A percentile compares a stretch with the other conserved stretches of the same genome.
phyloP scores from a whole-genome alignment of 2,113 vertebrate genomes.

The Triplophysa rosa region DNA sequence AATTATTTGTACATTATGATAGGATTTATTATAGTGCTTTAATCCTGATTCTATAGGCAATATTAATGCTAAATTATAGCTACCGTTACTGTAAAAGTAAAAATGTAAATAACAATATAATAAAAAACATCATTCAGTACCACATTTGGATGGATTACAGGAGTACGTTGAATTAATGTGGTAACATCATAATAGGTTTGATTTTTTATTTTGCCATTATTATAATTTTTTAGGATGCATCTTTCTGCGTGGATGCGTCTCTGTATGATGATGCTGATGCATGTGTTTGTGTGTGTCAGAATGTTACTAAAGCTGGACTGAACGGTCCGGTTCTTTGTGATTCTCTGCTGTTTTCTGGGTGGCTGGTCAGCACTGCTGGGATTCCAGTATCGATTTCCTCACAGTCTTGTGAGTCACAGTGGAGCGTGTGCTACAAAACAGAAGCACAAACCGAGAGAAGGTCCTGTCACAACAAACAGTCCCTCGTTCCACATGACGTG shows the following conservation, averaged over 20 bases:
- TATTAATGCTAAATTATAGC: no score
- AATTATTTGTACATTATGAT: no score
- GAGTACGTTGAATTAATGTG: no score
- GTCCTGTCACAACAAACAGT: not conserved
- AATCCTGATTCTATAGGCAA: no score
- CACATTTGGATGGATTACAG: no score
- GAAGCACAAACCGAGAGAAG: constrained; percentile 14
- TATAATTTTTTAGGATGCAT: no score
- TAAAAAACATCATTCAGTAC: no score
- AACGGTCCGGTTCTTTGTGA: constrained; percentile 17
- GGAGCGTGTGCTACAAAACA: constrained; percentile 31
- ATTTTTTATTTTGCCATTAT: no score
- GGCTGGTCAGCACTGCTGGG: constrained; percentile 2
- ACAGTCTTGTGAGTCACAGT: not conserved
- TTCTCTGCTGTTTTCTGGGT: constrained; percentile 16
- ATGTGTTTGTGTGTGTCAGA: not conserved
- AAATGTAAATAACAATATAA: no score
- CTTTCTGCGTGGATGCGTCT: not conserved
- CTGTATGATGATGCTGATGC: not conserved
- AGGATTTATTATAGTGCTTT: no score
- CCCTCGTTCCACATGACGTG: constrained; percentile 20
- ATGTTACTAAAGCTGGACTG: not conserved
- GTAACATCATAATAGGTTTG: no score
- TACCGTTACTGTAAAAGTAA: no score
- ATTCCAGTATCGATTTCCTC: constrained; percentile 40